Evolutionary conservation across 1,140 invertebrate species (phyloP).

Genomic region (Nixonia krombeini): DNA sequence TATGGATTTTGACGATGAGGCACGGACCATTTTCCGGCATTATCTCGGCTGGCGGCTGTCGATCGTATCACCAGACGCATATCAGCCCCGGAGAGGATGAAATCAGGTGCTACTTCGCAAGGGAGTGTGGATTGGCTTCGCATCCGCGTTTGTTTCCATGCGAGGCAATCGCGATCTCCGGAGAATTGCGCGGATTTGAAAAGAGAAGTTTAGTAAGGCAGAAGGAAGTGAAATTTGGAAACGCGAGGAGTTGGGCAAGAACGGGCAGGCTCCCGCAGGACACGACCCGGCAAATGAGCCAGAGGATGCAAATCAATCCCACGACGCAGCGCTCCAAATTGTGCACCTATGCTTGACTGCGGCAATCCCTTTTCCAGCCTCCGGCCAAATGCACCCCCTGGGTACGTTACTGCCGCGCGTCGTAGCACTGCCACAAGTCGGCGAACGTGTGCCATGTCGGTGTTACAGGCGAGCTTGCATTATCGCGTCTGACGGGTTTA

Average conservation of each 20-base stretch:
- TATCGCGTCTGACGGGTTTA: constrained; percentile 36
- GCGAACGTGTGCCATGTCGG: constrained; percentile 17
- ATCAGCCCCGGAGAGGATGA: too few relatives aligned
- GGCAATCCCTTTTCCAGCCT: constrained; percentile 62
- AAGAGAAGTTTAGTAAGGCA: constrained; percentile 20
- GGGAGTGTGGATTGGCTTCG: too few relatives aligned
- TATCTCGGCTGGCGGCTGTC: too few relatives aligned
- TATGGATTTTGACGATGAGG: too few relatives aligned
- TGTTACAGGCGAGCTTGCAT: constrained; percentile 28
- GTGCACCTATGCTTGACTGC: constrained; percentile 61
- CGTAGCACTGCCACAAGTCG: constrained; percentile 22
- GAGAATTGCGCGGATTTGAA: constrained; percentile 12
- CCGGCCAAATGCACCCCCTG: constrained; percentile 54
- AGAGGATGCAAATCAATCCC: constrained; percentile 70
- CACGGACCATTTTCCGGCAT: too few relatives aligned
- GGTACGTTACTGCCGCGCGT: constrained; percentile 48
- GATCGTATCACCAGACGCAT: too few relatives aligned
- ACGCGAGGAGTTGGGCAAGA: constrained; percentile 3
- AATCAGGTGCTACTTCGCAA: too few relatives aligned
- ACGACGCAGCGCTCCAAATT: constrained; percentile 61
- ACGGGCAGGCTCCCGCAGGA: constrained; percentile 52
- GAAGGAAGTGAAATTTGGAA: constrained; percentile 22
- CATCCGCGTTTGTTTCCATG: background rate
- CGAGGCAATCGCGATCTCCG: constrained; percentile 13
- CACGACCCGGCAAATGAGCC: constrained; percentile 65